phyloP scores from a whole-genome alignment of 2,797 vertebrate genomes.

The Alosa sapidissima region DNA sequence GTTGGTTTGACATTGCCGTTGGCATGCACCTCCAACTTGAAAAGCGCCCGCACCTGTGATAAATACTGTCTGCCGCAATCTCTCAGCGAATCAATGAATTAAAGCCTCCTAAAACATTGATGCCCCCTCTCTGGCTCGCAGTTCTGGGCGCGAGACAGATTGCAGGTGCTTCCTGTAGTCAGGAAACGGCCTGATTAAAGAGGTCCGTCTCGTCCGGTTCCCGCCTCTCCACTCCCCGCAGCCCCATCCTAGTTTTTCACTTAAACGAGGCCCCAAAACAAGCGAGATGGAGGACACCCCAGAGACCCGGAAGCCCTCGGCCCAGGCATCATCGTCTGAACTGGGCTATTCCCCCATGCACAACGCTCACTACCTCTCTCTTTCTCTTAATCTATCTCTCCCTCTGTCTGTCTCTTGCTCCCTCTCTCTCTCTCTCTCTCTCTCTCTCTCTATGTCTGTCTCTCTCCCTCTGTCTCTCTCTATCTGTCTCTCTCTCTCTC shows the following conservation, averaged over 20 bases:
- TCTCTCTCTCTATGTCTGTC: constrained; percentile 31
- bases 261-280: constrained; percentile 25
- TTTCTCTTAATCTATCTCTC: not conserved
- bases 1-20: constrained; percentile 57
- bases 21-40: constrained; percentile 51
- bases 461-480: constrained; percentile 27
- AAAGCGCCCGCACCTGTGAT: constrained; percentile 62
- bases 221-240: constrained; percentile 47
- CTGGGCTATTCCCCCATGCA: not conserved
- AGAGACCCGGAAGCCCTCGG: not conserved
- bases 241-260: constrained; percentile 24
- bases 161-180: constrained; percentile 68
- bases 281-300: not conserved
- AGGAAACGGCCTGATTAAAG: constrained; percentile 62
- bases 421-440: constrained; percentile 22
- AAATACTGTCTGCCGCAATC: constrained; percentile 62
- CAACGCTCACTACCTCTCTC: not conserved
- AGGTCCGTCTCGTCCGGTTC: constrained; percentile 50
- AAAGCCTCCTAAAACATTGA: constrained; percentile 67
- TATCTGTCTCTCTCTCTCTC: not conserved
- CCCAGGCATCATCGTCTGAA: not conserved
- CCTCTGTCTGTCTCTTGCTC: not conserved
- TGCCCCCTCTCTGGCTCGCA: constrained; percentile 39
- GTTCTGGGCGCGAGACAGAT: constrained; percentile 61
- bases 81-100: constrained; percentile 70